Evolutionary conservation across 2,888 invertebrate genomes (phyloP).

Genomic region (Hedya salicella): DNA sequence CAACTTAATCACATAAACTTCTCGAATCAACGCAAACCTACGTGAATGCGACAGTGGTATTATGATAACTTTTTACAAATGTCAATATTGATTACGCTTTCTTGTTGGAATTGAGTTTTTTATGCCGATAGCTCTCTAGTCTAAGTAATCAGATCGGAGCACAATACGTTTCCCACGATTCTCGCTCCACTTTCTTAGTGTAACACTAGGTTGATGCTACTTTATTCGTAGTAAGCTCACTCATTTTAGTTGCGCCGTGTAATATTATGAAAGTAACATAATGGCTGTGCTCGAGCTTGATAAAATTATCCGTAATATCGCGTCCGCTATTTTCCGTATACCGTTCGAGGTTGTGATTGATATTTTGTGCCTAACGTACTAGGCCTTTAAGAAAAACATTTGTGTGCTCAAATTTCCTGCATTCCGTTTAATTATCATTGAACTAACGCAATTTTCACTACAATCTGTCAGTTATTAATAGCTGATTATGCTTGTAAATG

Average conservation of each 20-base stretch:
- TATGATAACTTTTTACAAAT: slow-evolving; percentile 39
- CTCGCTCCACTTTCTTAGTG: slow-evolving; percentile 41
- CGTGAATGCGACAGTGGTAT: slow-evolving; percentile 11
- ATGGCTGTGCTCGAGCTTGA: background rate
- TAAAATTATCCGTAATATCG: slow-evolving; percentile 13
- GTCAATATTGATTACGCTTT: slow-evolving; percentile 33
- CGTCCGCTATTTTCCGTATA: background rate
- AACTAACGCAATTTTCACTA: too few species aligned
- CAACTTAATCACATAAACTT: slow-evolving; percentile 69
- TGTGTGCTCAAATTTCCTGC: too few species aligned
- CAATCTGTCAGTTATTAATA: too few species aligned
- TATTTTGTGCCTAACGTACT: background rate
- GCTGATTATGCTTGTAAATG: too few species aligned
- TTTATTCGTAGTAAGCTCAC: slow-evolving; percentile 24
- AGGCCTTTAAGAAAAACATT: too few species aligned
- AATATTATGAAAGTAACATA: slow-evolving; percentile 7
- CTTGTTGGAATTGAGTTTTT: slow-evolving; percentile 28
- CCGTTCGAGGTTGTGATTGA: background rate
- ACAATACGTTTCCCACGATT: slow-evolving; percentile 44
- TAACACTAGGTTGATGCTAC: slow-evolving; percentile 41
- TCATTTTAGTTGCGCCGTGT: slow-evolving; percentile 16
- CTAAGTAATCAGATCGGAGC: slow-evolving; percentile 40
- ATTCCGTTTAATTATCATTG: too few species aligned
- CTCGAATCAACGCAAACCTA: slow-evolving; percentile 53
- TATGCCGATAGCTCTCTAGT: slow-evolving; percentile 34